Evolutionary conservation across 2,113 vertebrate genomes (phyloP).

Genomic region (Rhabdornis inornatus): DNA sequence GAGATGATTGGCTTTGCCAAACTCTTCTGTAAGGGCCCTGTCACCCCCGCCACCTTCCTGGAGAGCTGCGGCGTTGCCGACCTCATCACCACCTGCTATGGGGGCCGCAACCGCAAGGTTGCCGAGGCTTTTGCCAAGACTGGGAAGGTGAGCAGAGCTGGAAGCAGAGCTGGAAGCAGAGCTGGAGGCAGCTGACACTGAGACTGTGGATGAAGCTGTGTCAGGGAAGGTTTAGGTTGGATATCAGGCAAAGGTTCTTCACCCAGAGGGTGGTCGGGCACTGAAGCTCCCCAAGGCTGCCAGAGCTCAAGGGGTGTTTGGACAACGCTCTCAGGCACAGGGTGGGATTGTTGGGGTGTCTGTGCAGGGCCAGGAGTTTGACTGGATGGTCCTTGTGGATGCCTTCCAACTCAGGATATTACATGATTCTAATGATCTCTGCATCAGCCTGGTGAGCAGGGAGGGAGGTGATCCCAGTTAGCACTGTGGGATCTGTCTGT

Average conservation of each 20-base stretch:
- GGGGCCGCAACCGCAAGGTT: conserved; percentile 92
- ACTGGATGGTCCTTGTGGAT: neutral
- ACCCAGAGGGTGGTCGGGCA: neutral
- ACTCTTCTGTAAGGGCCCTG: conserved; percentile 86
- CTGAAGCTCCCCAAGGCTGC: neutral
- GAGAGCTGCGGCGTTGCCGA: conserved; percentile 95
- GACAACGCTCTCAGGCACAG: neutral
- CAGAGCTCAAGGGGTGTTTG: neutral
- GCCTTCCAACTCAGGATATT: neutral
- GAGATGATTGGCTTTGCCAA: conserved; percentile 94
- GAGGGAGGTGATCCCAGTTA: neutral
- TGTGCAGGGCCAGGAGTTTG: neutral
- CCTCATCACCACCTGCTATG: conserved; percentile 97
- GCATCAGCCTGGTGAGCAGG: neutral
- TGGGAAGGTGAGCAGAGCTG: conserved; percentile 80
- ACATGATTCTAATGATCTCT: neutral
- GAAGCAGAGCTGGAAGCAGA: neutral
- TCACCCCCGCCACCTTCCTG: conserved; percentile 87
- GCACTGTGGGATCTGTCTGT: neutral
- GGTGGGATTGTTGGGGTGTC: neutral
- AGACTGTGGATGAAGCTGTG: neutral
- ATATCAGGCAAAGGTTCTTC: neutral
- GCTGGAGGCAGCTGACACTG: neutral
- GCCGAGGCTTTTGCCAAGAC: conserved; percentile 90
- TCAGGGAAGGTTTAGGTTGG: neutral